Base-by-base conservation (phyloP, 2,113 vertebrate genomes). In the Acanthisitta chloris region DNA sequence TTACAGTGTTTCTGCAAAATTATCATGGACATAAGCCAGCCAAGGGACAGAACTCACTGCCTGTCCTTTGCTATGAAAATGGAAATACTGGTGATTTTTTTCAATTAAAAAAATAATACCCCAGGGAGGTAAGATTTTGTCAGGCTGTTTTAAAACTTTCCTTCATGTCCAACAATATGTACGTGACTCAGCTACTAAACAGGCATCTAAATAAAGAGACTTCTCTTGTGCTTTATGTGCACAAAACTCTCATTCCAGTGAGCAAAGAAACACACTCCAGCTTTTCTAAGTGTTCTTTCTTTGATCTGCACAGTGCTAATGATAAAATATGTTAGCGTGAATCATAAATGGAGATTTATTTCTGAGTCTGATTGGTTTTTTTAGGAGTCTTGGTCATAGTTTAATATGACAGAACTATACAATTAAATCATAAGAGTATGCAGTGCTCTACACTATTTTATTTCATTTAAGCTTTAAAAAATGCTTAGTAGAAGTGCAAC, bases 141-240 rank as follows among this genome's bases (percentile, higher is more conserved):
- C 61, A 88, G 77, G 36, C 82, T 88, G 80, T 92, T 95, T 78
- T 81, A 93, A 95, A 96, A 94, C 86, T 92, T 93, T 88, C 64
- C 86, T 96, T 93, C 92, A 9, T 95, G 93, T 67, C 77, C 92
- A 92, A 64, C 80, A 76, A 92, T 76, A 94, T 40, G 90, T 78
- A 96, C 80, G 96, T 97, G 96, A 97, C 94, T 93, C 86, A 94
- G 94, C 92, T 97, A 93, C 96, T 95, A 96, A 97, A 96, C 48
- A 97, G 93, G 93, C 86, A 88, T 92, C 95, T 92, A 93, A 95
- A 96, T 94, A 97, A 96, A 97, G 92, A 96, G 90, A 52, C 86
- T 95, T 94, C 86, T 94, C 88, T 96, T 86, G 82, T 84, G 90
- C 92, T 96, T 94, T 97, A 92, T 96, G 43, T 38, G 94, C 85